Conservation (phyloP, 2,888 invertebrate genomes). For the Apotomis betuletana region DNA sequence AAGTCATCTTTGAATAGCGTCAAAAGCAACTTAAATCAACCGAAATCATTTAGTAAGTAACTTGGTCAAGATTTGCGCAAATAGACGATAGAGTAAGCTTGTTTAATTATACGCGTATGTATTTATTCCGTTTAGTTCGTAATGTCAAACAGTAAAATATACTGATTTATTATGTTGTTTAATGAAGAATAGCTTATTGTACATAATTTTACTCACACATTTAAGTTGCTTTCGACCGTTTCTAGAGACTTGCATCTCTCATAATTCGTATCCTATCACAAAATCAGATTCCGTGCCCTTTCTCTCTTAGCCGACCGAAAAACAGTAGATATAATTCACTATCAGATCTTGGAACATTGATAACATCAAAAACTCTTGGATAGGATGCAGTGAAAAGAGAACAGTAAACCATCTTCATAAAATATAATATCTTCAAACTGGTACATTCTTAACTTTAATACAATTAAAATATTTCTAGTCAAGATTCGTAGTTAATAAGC, state of each 20-base stretch:
- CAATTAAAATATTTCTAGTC: no score
- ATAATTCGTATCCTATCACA: conserved; percentile 2
- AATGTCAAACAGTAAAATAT: no score
- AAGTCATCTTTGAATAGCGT: neutral
- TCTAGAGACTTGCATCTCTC: conserved; percentile 5
- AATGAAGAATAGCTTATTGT: no score
- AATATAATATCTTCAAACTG: no score
- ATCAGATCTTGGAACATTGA: conserved; percentile 29
- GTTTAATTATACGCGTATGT: no score
- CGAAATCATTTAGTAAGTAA: no score
- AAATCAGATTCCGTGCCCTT: conserved; percentile 1
- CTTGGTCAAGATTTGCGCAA: no score
- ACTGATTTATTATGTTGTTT: no score
- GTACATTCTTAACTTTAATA: no score
- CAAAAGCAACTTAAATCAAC: neutral
- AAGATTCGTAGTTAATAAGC: no score
- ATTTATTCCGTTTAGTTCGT: no score
- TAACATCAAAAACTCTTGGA: conserved; percentile 9
- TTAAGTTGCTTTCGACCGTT: neutral
- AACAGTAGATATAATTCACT: conserved; percentile 15
- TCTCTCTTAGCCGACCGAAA: neutral
- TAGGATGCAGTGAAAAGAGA: neutral
- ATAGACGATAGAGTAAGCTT: no score
- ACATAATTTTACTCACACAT: neutral
- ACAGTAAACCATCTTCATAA: conserved; percentile 2